phyloP scores from a whole-genome alignment of 2,888 invertebrate genomes.

The Nycteola revayana region DNA sequence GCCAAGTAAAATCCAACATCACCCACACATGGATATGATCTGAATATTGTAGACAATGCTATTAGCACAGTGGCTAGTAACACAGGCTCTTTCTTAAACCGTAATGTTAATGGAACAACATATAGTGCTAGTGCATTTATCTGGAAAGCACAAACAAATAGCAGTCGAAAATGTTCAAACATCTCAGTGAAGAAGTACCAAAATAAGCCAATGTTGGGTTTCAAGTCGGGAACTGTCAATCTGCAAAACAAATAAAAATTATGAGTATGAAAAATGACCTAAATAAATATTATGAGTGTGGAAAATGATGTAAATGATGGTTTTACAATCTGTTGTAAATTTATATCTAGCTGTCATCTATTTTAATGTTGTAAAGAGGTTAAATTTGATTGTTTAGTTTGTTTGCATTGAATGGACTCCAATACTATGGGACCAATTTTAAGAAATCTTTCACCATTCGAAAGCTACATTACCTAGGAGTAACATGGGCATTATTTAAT shows the following conservation, averaged over 20 bases:
- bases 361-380: too few species aligned
- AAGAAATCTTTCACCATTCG: too few species aligned
- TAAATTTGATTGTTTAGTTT: too few species aligned
- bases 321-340: too few species aligned
- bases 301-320: too few species aligned
- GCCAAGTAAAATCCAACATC: slow-evolving; percentile 96
- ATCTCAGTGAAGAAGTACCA: slow-evolving; percentile 99
- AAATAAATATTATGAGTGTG: too few species aligned
- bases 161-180: slow-evolving; percentile 98
- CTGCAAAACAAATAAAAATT: slow-evolving; percentile 76
- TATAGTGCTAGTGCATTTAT: slow-evolving; percentile 96
- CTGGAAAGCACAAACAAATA: slow-evolving; percentile 98
- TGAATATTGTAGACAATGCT: slow-evolving; percentile 93
- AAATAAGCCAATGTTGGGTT: slow-evolving; percentile 98
- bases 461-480: too few species aligned
- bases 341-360: too few species aligned
- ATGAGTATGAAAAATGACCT: slow-evolving; percentile 32
- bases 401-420: too few species aligned
- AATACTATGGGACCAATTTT: too few species aligned
- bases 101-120: slow-evolving; percentile 91
- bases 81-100: slow-evolving; percentile 90
- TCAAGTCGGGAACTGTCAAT: slow-evolving; percentile 94
- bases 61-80: slow-evolving; percentile 90
- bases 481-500: too few species aligned
- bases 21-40: slow-evolving; percentile 98